Evolutionary conservation across 2,113 vertebrate genomes (phyloP), one percentile per base, ranked within the genome.

Genomic region (Channa argus): DNA sequence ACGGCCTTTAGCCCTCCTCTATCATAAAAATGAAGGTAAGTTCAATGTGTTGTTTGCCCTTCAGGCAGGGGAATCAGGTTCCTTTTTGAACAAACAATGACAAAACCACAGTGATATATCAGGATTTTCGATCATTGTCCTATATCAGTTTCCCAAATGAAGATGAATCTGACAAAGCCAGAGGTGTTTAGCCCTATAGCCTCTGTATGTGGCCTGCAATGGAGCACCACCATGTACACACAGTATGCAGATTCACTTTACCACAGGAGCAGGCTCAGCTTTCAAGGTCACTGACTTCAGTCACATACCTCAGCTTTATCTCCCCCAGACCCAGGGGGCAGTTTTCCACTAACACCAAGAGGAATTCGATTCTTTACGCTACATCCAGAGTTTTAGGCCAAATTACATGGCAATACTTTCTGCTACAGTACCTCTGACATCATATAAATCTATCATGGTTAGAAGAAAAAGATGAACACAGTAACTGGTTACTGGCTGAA

Each of bases 271-370:
- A 69, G 58, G 74, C 74, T 34, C 87, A 45, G 62, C 67, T 91
- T 91, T 89, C 85, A 88, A 86, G 74, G 77, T 84, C 81, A 36
- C 60, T 14, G 83, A 87, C 79, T 87, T 85, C 65, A 86, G 73
- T 84, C 80, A 66, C 79, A 91, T 88, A 89, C 65, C 75, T 89
- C 56, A 53, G 63, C 74, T 86, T 71, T 83, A 83, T 85, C 59
- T 6, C 2, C 72, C 56, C 41, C 54, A 76, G 56, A 77, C 64
- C 77, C 72, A 44, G 63, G 60, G 58, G 82, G 74, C 74, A 70
- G 46, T 64, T 63, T 38, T 54, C 34, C 3, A 3, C 45, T 71
- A 77, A 86, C 66, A 63, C 9, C 62, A 12, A 43, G 9, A 54
- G 74, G 75, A 78, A 81, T 84, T 80, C 56, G 70, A 66, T 84